Evolutionary conservation across 2,113 vertebrate species (phyloP).

Genomic region (Melanerpes aurifrons): DNA sequence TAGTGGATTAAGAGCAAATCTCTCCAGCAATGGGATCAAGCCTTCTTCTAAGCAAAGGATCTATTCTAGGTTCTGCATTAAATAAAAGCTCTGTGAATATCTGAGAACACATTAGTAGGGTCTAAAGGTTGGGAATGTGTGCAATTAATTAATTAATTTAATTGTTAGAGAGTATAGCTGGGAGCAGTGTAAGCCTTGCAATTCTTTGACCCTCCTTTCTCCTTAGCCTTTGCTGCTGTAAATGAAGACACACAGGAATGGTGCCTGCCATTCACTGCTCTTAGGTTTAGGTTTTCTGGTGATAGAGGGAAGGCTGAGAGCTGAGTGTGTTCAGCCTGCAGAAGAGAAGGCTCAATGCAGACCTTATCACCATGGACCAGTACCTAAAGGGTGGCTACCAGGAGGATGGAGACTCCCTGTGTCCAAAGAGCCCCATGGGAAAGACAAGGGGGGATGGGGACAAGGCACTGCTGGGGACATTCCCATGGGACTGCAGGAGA

Average conservation of each 20-base stretch:
- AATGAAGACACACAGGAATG: conserved; percentile 46
- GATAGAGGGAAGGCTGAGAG: background rate
- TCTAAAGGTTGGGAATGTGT: conserved; percentile 53
- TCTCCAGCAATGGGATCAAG: conserved; percentile 60
- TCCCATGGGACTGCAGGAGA: too few relatives aligned
- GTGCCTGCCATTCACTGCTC: background rate
- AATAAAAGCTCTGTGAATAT: conserved; percentile 59
- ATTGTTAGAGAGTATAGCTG: conserved; percentile 47
- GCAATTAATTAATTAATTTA: conserved; percentile 68
- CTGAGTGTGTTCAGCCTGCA: too few relatives aligned
- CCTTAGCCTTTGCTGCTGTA: conserved; percentile 10
- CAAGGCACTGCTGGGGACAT: too few relatives aligned
- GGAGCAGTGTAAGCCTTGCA: background rate
- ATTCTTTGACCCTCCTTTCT: conserved; percentile 51
- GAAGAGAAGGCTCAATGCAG: too few relatives aligned
- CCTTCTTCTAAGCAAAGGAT: conserved; percentile 37
- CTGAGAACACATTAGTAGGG: conserved; percentile 50
- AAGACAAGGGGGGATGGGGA: too few relatives aligned
- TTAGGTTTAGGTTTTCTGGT: conserved; percentile 15
- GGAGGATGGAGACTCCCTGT: too few relatives aligned
- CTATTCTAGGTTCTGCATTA: conserved; percentile 40
- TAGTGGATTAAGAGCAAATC: conserved; percentile 65
- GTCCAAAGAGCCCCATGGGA: too few relatives aligned
- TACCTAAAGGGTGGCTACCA: too few relatives aligned
- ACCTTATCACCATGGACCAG: too few relatives aligned